Evolutionary conservation across 2,797 vertebrate species (phyloP).

Genomic region (Danio choprae): DNA sequence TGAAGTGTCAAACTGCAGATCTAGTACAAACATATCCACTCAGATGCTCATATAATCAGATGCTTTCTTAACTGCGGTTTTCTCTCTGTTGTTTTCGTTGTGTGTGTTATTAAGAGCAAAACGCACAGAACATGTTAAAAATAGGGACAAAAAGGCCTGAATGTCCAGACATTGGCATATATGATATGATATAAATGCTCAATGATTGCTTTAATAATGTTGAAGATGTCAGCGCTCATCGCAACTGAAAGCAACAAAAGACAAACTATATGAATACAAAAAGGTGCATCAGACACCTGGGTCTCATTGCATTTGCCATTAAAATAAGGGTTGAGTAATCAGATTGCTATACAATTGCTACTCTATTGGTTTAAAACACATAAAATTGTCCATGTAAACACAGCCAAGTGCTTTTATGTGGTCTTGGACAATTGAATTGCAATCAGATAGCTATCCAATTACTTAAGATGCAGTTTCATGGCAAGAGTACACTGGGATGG

Average conservation of each 20-base stretch:
- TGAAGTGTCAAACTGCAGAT: too few species aligned
- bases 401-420: constrained; percentile 19
- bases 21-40: too few species aligned
- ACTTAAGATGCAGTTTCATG: constrained; percentile 15
- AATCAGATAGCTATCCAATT: constrained; percentile 28
- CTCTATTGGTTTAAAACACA: constrained; percentile 20
- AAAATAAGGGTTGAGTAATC: constrained; percentile 3
- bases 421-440: constrained; percentile 26
- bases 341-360: constrained; percentile 3
- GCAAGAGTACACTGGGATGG: background rate
- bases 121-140: too few species aligned
- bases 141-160: background rate
- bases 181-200: background rate
- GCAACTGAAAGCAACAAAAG: background rate
- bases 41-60: too few species aligned
- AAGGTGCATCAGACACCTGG: background rate
- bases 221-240: background rate
- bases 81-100: too few species aligned
- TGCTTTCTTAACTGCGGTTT: too few species aligned
- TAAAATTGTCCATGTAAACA: constrained; percentile 27
- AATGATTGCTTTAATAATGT: background rate
- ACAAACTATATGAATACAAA: background rate
- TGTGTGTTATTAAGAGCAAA: too few species aligned
- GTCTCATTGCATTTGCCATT: constrained; percentile 1
- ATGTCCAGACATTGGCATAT: background rate